These are phyloP conservation scores for Cynocephalus volans DNA, from an alignment of 2,113 vertebrate genomes.

Conservation along the genomic window DNA sequence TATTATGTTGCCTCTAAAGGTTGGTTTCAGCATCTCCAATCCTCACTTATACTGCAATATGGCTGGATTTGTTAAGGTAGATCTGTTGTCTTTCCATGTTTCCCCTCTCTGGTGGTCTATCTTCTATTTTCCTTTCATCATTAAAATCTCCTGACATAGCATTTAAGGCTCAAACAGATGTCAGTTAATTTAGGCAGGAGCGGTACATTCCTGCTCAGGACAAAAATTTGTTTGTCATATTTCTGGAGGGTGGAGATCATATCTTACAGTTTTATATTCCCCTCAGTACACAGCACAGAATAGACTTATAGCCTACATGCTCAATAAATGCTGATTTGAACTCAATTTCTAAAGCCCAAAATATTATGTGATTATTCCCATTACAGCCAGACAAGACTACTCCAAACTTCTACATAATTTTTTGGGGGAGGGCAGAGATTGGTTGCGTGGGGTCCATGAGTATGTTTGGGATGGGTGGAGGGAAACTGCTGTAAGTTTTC, in stretches of 20 bases:
- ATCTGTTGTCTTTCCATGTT: background rate
- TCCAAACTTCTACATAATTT: constrained; percentile 28
- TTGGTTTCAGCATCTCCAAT: background rate
- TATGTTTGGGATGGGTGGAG: background rate
- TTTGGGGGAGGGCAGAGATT: background rate
- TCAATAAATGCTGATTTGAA: constrained; percentile 9
- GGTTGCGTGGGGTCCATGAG: background rate
- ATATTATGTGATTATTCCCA: background rate
- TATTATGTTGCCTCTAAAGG: background rate
- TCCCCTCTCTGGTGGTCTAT: background rate
- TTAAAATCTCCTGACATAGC: background rate
- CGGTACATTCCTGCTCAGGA: background rate
- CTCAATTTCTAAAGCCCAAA: constrained; percentile 52
- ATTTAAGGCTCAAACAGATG: background rate
- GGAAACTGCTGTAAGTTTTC: background rate
- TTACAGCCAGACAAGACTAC: background rate
- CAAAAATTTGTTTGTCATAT: constrained; percentile 12
- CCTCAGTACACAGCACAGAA: background rate
- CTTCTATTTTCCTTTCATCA: constrained; percentile 32
- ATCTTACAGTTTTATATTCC: background rate
- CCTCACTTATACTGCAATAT: background rate
- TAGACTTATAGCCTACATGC: background rate
- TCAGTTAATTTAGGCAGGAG: background rate
- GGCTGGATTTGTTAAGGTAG: background rate
- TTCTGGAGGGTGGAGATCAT: background rate